Evolutionary conservation across 1,140 invertebrate genomes (phyloP).

Genomic region (Arctopsyche grandis): DNA sequence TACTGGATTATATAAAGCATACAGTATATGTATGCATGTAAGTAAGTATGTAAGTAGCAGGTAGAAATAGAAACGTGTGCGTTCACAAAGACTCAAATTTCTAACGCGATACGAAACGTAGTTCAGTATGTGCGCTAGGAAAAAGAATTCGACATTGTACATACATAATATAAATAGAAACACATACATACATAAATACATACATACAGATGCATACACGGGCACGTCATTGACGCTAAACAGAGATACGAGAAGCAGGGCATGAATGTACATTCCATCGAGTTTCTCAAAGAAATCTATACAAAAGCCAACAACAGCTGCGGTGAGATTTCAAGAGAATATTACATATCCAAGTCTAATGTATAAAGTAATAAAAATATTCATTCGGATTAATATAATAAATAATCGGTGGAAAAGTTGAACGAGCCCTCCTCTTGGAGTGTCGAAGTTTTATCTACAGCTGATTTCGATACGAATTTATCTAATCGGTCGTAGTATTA

Average conservation of each 20-base stretch:
- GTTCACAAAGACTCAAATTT: too few species aligned
- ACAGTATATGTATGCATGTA: too few species aligned
- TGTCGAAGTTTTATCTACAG: too few species aligned
- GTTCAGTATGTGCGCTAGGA: neutral
- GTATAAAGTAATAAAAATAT: too few species aligned
- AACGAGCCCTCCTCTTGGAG: too few species aligned
- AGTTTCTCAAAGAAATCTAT: constrained; percentile 29
- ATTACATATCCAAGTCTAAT: neutral
- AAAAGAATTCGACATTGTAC: constrained; percentile 10
- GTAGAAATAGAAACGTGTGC: too few species aligned
- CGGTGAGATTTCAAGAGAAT: constrained; percentile 24
- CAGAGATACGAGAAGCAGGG: constrained; percentile 31
- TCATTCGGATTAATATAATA: neutral
- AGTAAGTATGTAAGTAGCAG: too few species aligned
- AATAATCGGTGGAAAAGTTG: too few species aligned
- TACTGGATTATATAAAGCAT: too few species aligned
- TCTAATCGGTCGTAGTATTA: too few species aligned
- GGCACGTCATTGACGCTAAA: constrained; percentile 24
- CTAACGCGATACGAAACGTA: too few species aligned
- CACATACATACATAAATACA: neutral
- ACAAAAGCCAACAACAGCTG: constrained; percentile 23
- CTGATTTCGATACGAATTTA: too few species aligned
- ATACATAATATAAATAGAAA: constrained; percentile 9
- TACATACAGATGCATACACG: neutral
- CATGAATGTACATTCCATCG: constrained; percentile 30